Evolutionary conservation across 2,113 vertebrate genomes (phyloP).

Genomic region (Sorex araneus): DNA sequence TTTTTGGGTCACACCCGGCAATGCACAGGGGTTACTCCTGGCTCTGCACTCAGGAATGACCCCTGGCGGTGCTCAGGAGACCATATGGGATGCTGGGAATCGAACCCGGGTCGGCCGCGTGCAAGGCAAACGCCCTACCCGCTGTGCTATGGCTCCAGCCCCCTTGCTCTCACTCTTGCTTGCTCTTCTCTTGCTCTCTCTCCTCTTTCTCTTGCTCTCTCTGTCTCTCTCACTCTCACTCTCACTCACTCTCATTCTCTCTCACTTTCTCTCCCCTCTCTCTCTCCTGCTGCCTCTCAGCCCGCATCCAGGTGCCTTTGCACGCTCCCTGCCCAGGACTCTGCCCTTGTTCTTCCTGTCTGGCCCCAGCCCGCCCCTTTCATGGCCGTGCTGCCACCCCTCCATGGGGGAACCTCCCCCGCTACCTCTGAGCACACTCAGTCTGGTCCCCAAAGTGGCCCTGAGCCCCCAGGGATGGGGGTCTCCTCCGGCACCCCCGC

Average conservation of each 20-base stretch:
- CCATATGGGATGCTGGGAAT: too few species aligned
- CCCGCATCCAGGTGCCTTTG: constrained; percentile 34
- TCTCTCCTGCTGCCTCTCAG: neutral
- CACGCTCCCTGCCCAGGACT: constrained; percentile 50
- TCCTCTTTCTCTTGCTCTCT: neutral
- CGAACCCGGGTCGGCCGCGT: too few species aligned
- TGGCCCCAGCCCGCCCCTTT: constrained; percentile 80
- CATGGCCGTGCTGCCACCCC: neutral
- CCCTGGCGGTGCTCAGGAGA: too few species aligned
- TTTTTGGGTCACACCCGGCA: too few species aligned
- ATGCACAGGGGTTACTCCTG: too few species aligned
- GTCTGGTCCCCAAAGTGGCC: neutral
- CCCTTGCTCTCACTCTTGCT: too few species aligned
- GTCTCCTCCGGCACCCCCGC: neutral
- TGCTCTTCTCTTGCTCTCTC: neutral
- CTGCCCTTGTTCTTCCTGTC: constrained; percentile 67
- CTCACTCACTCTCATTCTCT: too few species aligned
- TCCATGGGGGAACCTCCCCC: constrained; percentile 12
- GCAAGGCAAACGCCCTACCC: too few species aligned
- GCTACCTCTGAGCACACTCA: rapidly evolving
- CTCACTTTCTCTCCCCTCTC: neutral
- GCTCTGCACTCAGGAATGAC: too few species aligned
- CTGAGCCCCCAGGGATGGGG: neutral
- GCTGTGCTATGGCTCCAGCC: too few species aligned
- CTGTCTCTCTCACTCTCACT: neutral